Conservation (phyloP, 1,140 invertebrate genomes). For the silkworm (Bombyx mori) region ASM3026992v2 NC_085123.1:5045501-5046000, state of each 20-base stretch:
- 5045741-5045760: background rate
- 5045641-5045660: constrained; percentile 51
- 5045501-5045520: constrained; percentile 49
- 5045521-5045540: background rate
- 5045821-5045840: too few species aligned
- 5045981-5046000: constrained; percentile 69
- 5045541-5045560: background rate
- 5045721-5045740: background rate
- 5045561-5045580: background rate
- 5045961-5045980: constrained; percentile 77
- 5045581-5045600: constrained; percentile 71
- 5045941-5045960: constrained; percentile 72
- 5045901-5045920: constrained; percentile 30
- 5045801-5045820: too few species aligned
- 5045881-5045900: too few species aligned
- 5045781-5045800: too few species aligned
- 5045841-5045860: too few species aligned
- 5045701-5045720: background rate
- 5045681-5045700: constrained; percentile 44
- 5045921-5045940: constrained; percentile 70
- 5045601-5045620: constrained; percentile 75
- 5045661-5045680: constrained; percentile 75
- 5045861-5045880: too few species aligned
- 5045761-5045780: too few species aligned
- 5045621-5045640: constrained; percentile 71